phyloP scores from a whole-genome alignment of 2,797 vertebrate genomes.

The Myotis planiceps region DNA sequence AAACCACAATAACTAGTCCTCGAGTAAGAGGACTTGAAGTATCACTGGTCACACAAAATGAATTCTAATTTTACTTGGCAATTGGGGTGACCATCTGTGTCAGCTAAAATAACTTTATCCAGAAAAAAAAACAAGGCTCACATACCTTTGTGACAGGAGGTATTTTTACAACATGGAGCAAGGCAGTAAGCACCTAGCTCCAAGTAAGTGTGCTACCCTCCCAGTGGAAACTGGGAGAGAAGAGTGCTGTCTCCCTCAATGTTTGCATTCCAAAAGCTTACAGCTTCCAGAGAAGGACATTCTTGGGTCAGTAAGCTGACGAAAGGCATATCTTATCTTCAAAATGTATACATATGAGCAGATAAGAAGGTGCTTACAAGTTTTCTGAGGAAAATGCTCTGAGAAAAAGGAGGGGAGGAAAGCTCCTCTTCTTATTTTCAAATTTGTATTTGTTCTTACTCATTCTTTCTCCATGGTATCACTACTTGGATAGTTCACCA shows the following conservation, averaged over 20 bases:
- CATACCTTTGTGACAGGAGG: background rate
- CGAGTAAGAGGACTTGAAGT: background rate
- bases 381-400: background rate
- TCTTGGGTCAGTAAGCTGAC: background rate
- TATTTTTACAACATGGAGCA: background rate
- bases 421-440: background rate
- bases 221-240: background rate
- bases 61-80: background rate
- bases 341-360: background rate
- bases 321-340: background rate
- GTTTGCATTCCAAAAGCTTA: background rate
- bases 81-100: background rate
- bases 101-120: background rate
- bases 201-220: background rate
- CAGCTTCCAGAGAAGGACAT: background rate
- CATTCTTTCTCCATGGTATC: background rate
- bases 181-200: background rate
- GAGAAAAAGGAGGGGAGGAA: background rate
- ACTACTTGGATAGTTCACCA: background rate
- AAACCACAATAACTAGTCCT: background rate
- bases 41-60: background rate
- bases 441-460: background rate
- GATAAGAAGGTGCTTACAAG: background rate
- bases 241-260: background rate
- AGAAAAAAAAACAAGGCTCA: background rate